Evolutionary conservation across 2,888 invertebrate genomes (phyloP).

Genomic region (Limnephilus marmoratus): DNA sequence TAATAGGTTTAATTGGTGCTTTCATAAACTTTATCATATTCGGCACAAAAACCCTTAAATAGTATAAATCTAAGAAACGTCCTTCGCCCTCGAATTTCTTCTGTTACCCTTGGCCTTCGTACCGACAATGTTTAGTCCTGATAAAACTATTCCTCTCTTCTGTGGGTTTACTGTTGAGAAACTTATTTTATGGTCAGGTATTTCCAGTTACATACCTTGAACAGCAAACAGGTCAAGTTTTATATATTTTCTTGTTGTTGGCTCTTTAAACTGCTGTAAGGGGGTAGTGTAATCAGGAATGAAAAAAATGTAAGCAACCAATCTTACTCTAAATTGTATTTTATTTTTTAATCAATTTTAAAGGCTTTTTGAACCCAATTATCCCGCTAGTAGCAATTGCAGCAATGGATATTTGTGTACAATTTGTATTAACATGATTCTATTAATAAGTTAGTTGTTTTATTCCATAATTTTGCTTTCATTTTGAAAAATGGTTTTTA

Average conservation of each 20-base stretch:
- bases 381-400: not conserved
- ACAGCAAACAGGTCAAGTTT: no score
- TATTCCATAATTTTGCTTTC: not conserved
- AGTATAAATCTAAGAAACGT: not conserved
- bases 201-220: no score
- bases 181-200: not conserved
- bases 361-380: not conserved
- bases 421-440: no score
- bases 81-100: not conserved
- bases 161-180: not conserved
- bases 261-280: no score
- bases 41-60: not conserved
- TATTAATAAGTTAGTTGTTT: no score
- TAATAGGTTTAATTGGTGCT: not conserved
- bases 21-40: not conserved
- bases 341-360: not conserved
- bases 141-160: not conserved
- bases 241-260: no score
- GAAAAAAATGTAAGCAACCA: no score
- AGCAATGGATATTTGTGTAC: not conserved
- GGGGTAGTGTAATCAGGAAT: no score
- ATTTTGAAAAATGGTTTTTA: no score
- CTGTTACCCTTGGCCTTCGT: not conserved
- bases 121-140: not conserved
- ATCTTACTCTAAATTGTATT: no score